Percentiles rank a stretch among this genome's conserved stretches.
phyloP scores from a whole-genome alignment of 2,113 vertebrate genomes.

The Anhinga rufa region DNA sequence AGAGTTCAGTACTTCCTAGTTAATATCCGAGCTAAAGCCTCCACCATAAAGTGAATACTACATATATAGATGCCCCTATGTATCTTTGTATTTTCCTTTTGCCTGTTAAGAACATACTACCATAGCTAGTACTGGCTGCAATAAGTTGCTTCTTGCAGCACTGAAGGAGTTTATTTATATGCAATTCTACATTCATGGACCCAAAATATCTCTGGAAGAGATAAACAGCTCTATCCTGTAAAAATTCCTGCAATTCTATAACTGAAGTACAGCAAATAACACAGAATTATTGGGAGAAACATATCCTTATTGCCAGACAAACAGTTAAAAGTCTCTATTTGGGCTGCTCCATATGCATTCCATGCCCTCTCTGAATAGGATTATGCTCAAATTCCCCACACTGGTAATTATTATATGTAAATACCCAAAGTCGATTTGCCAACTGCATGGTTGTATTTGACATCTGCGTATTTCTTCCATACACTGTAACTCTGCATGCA shows the following conservation, averaged over 20 bases:
- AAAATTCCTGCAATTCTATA: not conserved
- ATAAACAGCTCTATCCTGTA: not conserved
- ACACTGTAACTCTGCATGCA: not conserved
- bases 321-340: not conserved
- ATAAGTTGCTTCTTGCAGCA: not conserved
- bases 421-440: not conserved
- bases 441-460: not conserved
- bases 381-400: not conserved
- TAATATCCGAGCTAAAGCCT: not conserved
- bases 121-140: not conserved
- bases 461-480: slow-evolving; percentile 5
- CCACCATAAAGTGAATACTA: not conserved
- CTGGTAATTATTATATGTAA: slow-evolving; percentile 18
- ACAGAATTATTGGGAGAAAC: not conserved
- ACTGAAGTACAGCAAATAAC: not conserved
- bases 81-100: not conserved
- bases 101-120: not conserved
- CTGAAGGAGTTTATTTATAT: not conserved
- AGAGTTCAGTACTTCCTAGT: not conserved
- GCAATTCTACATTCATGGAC: not conserved
- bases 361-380: not conserved
- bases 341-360: not conserved
- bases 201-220: not conserved
- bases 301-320: not conserved
- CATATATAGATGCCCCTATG: not conserved